Evolutionary conservation across 2,888 invertebrate species (phyloP).

Genomic region (Phyllotreta cruciferae): DNA sequence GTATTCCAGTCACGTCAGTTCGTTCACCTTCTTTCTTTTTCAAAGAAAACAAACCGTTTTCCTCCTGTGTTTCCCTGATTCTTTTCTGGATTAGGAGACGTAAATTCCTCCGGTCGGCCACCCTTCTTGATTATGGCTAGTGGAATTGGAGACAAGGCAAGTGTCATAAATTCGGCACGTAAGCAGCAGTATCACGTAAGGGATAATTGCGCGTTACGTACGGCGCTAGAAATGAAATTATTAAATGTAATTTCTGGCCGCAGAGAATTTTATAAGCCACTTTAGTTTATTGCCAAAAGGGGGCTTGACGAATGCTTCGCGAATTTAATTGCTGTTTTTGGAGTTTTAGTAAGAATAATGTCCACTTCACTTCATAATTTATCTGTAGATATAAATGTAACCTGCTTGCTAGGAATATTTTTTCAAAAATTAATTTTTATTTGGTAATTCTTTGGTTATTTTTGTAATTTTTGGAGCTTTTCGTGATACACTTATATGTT

Average conservation of each 20-base stretch:
- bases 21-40: neutral
- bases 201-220: constrained; percentile 5
- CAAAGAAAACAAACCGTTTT: no score
- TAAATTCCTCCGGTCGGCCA: constrained; percentile 3
- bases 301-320: neutral
- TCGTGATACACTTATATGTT: no score
- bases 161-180: constrained; percentile 21
- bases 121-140: constrained; percentile 19
- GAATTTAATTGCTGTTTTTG: neutral
- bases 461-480: no score
- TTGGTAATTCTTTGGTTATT: no score
- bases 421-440: no score
- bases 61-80: neutral
- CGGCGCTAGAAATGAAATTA: constrained; percentile 21
- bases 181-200: constrained; percentile 23
- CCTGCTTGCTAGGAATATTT: no score
- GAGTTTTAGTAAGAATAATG: neutral
- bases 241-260: constrained; percentile 20
- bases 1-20: neutral
- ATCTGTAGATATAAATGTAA: no score
- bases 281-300: neutral
- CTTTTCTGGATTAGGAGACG: constrained; percentile 3
- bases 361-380: no score
- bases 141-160: constrained; percentile 7
- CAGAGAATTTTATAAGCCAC: constrained; percentile 6